These are phyloP conservation scores for Drosophila pseudoananassae DNA, from an alignment of 1,140 invertebrate species.

Conservation along the genomic window DNA sequence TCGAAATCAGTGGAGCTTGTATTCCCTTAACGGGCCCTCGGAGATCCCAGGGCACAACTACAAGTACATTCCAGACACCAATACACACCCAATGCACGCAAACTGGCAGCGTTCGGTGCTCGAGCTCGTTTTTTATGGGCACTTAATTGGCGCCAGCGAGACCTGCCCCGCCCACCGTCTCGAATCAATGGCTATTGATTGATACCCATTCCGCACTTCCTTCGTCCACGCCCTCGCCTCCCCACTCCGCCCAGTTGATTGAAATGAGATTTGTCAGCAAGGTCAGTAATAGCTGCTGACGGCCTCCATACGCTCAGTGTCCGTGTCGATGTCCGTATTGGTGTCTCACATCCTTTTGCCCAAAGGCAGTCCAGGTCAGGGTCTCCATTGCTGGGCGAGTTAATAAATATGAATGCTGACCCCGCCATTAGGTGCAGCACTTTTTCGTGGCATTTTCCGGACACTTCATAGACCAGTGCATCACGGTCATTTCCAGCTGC, in stretches of 20 bases:
- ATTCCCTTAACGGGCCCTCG: slow-evolving; percentile 59
- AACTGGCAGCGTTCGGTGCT: slow-evolving; percentile 30
- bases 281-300: slow-evolving; percentile 34
- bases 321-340: slow-evolving; percentile 2
- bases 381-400: slow-evolving; percentile 38
- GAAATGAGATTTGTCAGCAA: slow-evolving; percentile 63
- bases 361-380: slow-evolving; percentile 44
- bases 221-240: not conserved
- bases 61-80: not conserved
- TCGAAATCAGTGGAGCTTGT: slow-evolving; percentile 11
- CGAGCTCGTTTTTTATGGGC: slow-evolving; percentile 62
- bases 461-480: slow-evolving; percentile 38
- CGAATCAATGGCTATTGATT: slow-evolving; percentile 66
- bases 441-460: not conserved
- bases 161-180: slow-evolving; percentile 54
- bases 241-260: slow-evolving; percentile 51
- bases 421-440: slow-evolving; percentile 32
- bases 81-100: slow-evolving; percentile 1
- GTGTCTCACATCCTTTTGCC: not conserved
- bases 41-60: slow-evolving; percentile 14
- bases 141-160: slow-evolving; percentile 72
- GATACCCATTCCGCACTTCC: slow-evolving; percentile 50
- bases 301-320: not conserved
- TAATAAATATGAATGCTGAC: slow-evolving; percentile 72
- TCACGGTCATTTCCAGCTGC: slow-evolving; percentile 58